These are phyloP conservation scores for Tachina lurida DNA, from an alignment of 2,888 invertebrate species.

Conservation along the genomic window DNA sequence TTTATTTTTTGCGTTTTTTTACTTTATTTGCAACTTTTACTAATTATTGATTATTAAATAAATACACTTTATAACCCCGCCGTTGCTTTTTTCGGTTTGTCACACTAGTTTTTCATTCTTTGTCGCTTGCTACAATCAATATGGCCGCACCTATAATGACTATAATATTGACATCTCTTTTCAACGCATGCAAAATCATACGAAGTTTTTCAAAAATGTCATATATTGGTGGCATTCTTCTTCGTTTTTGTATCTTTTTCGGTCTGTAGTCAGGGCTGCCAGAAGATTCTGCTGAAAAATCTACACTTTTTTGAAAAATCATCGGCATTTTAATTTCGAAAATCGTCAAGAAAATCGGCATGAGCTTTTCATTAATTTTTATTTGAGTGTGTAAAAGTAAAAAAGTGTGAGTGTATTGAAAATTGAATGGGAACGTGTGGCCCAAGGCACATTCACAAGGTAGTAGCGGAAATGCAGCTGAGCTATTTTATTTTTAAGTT, in stretches of 20 bases:
- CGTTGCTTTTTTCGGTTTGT: constrained; percentile 71
- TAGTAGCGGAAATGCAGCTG: no score
- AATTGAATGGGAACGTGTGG: no score
- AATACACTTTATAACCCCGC: constrained; percentile 69
- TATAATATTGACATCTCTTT: constrained; percentile 30
- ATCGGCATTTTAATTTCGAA: no score
- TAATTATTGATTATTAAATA: constrained; percentile 47
- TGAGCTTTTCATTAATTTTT: no score
- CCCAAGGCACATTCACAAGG: no score
- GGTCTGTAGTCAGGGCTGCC: no score
- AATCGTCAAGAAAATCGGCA: no score
- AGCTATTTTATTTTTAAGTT: no score
- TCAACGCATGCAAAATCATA: background rate
- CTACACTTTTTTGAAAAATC: no score
- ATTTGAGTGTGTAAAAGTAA: no score
- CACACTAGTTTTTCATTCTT: constrained; percentile 72
- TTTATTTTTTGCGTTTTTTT: constrained; percentile 43
- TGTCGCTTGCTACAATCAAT: constrained; percentile 84
- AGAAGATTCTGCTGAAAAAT: no score
- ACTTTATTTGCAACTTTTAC: constrained; percentile 29
- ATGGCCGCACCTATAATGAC: constrained; percentile 88
- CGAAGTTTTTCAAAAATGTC: background rate
- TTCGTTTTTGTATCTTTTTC: constrained; percentile 65
- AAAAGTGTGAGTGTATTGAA: no score
- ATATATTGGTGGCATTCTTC: constrained; percentile 50